Evolutionary conservation across 1,140 invertebrate species (phyloP).

Genomic region (Papilio aristodemus): DNA sequence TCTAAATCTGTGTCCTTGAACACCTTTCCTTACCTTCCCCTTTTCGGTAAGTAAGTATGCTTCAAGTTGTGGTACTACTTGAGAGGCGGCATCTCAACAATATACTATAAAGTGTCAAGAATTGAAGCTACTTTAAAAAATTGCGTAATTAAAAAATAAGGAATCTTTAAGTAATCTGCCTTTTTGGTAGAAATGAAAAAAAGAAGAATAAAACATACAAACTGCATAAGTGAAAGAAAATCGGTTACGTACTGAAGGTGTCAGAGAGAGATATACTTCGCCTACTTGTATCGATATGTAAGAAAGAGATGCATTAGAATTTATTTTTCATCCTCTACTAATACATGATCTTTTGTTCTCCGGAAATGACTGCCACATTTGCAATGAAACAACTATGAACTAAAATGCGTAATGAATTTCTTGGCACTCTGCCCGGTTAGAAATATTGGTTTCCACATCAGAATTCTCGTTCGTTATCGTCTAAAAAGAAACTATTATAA

Average conservation of each 20-base stretch:
- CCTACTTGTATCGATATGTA: too few relatives aligned
- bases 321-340: background rate
- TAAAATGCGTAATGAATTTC: constrained; percentile 17
- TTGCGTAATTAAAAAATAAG: too few relatives aligned
- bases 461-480: background rate
- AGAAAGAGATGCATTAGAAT: background rate
- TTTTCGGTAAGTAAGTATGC: background rate
- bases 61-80: background rate
- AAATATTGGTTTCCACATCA: background rate
- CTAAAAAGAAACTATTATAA: background rate
- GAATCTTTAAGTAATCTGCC: too few relatives aligned
- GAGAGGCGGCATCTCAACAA: background rate
- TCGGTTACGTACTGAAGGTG: too few relatives aligned
- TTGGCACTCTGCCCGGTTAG: background rate
- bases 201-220: too few relatives aligned
- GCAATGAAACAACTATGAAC: constrained; percentile 13
- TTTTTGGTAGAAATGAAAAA: too few relatives aligned
- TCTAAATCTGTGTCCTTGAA: background rate
- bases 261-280: too few relatives aligned
- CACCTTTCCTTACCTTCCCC: background rate
- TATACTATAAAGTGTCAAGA: too few relatives aligned
- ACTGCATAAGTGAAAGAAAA: too few relatives aligned
- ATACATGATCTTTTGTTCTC: constrained; percentile 12
- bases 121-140: too few relatives aligned
- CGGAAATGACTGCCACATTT: constrained; percentile 23